A percentile compares a stretch with the other conserved stretches of the same genome.
These are phyloP conservation scores for Ceryle rudis DNA, from an alignment of 2,797 vertebrate genomes.

Conservation along the genomic window DNA sequence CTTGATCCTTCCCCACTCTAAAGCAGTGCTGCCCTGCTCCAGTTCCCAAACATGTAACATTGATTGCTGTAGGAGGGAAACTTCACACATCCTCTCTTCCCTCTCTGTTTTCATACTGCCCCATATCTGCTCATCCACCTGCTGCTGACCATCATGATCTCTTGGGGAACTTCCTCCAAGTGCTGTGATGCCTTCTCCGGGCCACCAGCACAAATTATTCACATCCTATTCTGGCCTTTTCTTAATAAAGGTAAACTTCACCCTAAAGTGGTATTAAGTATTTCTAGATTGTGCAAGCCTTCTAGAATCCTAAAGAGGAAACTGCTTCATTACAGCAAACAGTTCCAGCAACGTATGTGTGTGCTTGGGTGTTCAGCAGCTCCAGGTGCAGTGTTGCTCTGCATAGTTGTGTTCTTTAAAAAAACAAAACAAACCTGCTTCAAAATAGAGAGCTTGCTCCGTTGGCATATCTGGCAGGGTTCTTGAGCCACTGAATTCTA, in stretches of 20 bases:
- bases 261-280: not conserved
- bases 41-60: not conserved
- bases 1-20: not conserved
- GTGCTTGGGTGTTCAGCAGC: not conserved
- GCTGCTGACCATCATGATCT: not conserved
- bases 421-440: not conserved
- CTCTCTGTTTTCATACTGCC: not conserved
- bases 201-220: not conserved
- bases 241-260: not conserved
- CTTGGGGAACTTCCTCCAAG: not conserved
- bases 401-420: not conserved
- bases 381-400: not conserved
- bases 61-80: not conserved
- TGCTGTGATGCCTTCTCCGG: not conserved
- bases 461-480: not conserved
- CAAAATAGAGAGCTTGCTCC: not conserved
- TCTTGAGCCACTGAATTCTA: not conserved
- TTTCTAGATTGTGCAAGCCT: not conserved
- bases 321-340: not conserved
- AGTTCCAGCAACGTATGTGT: not conserved
- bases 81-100: not conserved
- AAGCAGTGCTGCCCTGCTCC: not conserved
- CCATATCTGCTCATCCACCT: accelerated
- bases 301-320: not conserved
- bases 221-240: not conserved